phyloP scores from a whole-genome alignment of 2,888 invertebrate species.

The Eilema depressum region DNA sequence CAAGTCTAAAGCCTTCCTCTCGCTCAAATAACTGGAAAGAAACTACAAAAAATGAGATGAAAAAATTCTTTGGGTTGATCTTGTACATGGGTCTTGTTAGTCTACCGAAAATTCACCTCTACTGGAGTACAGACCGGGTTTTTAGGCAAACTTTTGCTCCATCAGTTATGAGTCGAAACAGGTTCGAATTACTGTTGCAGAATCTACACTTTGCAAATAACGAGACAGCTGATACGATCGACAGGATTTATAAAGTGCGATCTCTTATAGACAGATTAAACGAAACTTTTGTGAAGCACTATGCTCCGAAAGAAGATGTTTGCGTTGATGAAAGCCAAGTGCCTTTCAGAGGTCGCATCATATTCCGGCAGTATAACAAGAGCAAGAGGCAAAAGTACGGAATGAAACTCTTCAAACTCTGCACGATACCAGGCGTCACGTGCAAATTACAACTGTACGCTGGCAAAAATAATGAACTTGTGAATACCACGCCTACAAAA shows the following conservation, averaged over 20 bases:
- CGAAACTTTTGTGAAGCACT: too few relatives aligned
- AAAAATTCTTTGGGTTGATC: too few relatives aligned
- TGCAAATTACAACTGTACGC: slow-evolving; percentile 50
- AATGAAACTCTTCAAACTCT: slow-evolving; percentile 21
- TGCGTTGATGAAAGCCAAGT: too few relatives aligned
- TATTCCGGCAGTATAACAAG: too few relatives aligned
- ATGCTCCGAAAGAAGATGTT: too few relatives aligned
- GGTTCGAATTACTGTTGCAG: slow-evolving; percentile 13
- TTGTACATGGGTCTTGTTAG: too few relatives aligned
- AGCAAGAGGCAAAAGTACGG: slow-evolving; percentile 28
- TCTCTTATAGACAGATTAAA: slow-evolving; percentile 14
- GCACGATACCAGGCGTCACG: slow-evolving; percentile 48
- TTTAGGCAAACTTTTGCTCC: slow-evolving; percentile 38
- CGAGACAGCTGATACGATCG: slow-evolving; percentile 21
- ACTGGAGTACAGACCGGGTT: slow-evolving; percentile 43
- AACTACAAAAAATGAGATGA: slow-evolving; percentile 29
- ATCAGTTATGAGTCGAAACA: slow-evolving; percentile 6
- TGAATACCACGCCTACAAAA: slow-evolving; percentile 49
- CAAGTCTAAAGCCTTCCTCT: too few relatives aligned
- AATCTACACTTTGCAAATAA: slow-evolving; percentile 32
- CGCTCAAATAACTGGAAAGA: slow-evolving; percentile 3
- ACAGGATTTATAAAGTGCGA: slow-evolving; percentile 27
- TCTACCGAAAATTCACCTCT: too few relatives aligned
- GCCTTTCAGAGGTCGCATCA: too few relatives aligned
- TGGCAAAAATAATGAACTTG: slow-evolving; percentile 52